Conservation (phyloP, 2,888 invertebrate species). For the Selenia dentaria region DNA sequence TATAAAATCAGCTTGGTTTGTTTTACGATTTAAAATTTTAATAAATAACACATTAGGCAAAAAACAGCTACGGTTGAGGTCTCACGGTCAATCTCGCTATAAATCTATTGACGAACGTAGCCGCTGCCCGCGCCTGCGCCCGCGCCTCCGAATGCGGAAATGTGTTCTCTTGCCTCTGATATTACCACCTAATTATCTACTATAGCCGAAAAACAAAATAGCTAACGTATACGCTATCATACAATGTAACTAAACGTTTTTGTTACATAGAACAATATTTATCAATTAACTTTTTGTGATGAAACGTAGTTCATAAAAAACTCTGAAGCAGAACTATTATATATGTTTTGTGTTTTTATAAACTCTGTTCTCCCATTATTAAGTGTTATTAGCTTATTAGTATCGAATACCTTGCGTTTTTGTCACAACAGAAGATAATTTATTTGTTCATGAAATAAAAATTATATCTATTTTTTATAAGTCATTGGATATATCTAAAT, state of each 20-base stretch:
- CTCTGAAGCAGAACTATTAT: neutral
- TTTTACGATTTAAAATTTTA: conserved; percentile 78
- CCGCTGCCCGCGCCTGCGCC: conserved; percentile 31
- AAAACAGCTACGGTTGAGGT: conserved; percentile 75
- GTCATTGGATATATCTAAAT: too few species aligned
- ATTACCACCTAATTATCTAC: conserved; percentile 64
- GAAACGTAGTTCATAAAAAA: conserved; percentile 1
- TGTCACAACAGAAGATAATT: too few species aligned
- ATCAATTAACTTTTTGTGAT: conserved; percentile 23
- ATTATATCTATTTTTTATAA: neutral
- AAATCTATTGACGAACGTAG: conserved; percentile 70
- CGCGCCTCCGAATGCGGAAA: conserved; percentile 56
- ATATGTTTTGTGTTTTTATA: conserved; percentile 1
- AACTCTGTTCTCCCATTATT: conserved; percentile 1
- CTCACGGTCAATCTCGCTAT: conserved; percentile 81
- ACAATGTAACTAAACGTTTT: conserved; percentile 32
- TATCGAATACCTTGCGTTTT: neutral
- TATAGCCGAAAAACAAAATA: conserved; percentile 51
- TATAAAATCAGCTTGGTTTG: conserved; percentile 63
- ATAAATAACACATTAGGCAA: conserved; percentile 81
- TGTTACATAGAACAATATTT: conserved; percentile 16
- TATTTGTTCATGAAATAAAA: neutral
- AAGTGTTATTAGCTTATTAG: neutral
- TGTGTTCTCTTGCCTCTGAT: conserved; percentile 34
- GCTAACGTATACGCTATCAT: conserved; percentile 48